Conservation (phyloP, 2,113 vertebrate species). For the Protobothrops mucrosquamatus region DNA sequence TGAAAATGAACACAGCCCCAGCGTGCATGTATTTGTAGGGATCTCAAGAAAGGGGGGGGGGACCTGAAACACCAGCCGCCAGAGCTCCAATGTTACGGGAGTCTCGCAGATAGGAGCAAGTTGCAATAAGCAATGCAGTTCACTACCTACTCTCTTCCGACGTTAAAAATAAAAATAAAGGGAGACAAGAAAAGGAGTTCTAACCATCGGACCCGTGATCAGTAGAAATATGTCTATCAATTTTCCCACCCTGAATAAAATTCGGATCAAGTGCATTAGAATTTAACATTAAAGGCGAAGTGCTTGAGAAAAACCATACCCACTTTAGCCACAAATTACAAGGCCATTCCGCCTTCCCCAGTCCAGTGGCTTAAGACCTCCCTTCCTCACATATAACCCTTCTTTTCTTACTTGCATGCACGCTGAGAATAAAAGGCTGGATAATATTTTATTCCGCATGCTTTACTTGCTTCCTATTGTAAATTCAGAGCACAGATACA, state of each 20-base stretch:
- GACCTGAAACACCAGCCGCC: neutral
- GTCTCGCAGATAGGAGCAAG: neutral
- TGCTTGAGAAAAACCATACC: neutral
- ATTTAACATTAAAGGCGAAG: neutral
- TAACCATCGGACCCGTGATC: neutral
- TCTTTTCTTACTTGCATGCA: neutral
- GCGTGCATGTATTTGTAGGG: neutral
- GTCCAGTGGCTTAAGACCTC: neutral
- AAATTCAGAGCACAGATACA: neutral
- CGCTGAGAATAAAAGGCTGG: constrained; percentile 11
- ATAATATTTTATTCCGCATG: constrained; percentile 27
- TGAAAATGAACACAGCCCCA: constrained; percentile 25
- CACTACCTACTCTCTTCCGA: neutral
- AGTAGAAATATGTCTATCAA: neutral
- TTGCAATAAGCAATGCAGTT: neutral
- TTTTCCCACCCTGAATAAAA: neutral
- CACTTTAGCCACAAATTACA: no score
- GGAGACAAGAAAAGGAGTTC: neutral
- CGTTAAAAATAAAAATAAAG: neutral
- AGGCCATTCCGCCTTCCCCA: neutral
- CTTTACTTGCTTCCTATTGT: constrained; percentile 8
- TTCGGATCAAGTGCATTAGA: neutral
- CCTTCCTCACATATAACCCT: neutral
- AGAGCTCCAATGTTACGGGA: neutral
- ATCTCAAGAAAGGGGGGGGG: neutral